These are phyloP conservation scores for Agrotis clavis DNA, from an alignment of 2,888 invertebrate genomes.

Conservation along the genomic window DNA sequence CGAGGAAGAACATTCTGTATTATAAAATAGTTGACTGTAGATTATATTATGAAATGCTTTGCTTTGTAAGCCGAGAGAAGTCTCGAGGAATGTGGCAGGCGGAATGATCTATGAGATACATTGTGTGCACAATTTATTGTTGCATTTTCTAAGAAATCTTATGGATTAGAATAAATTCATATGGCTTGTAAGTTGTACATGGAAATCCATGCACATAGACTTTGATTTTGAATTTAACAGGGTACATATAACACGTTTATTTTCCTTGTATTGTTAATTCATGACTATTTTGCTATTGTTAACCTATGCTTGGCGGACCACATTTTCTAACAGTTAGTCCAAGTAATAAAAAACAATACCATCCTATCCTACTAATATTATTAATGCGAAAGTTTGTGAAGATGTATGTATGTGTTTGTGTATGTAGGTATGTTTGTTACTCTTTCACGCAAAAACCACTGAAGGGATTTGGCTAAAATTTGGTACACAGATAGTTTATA, in stretches of 20 bases:
- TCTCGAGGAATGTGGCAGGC: conserved; percentile 32
- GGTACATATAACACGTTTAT: neutral
- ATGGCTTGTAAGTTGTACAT: neutral
- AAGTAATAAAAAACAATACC: no score
- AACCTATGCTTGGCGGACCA: neutral
- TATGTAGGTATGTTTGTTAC: no score
- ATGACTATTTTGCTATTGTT: neutral
- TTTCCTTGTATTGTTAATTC: neutral
- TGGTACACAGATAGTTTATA: no score
- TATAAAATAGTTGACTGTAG: conserved; percentile 12
- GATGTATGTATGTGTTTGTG: no score
- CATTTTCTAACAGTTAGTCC: no score
- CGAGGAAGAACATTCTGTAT: neutral
- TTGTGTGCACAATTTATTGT: conserved; percentile 25
- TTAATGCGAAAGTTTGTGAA: no score
- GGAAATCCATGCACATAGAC: no score
- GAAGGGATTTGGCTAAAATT: no score
- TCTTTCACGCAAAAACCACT: no score
- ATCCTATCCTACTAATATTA: no score
- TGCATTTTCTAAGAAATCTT: conserved; percentile 18
- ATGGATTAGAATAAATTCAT: conserved; percentile 14
- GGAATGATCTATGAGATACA: conserved; percentile 20
- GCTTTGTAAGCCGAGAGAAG: conserved; percentile 20
- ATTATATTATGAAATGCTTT: conserved; percentile 16
- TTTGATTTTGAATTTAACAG: neutral